Conservation (phyloP, 2,113 vertebrate species). For the Riparia riparia region DNA sequence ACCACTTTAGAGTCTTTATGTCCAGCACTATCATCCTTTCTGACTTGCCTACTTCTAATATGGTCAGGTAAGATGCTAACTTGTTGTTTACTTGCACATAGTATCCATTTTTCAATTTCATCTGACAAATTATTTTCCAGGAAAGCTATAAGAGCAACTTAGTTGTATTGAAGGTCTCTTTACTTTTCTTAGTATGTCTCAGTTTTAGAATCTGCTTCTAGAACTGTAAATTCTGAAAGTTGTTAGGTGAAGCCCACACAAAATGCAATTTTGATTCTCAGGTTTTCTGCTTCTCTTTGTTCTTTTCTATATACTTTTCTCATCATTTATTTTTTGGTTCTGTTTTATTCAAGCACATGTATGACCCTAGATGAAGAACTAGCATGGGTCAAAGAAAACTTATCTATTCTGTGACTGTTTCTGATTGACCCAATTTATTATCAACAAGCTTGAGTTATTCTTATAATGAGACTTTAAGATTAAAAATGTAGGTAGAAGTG, state of each 20-base stretch:
- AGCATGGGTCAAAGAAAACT: not conserved
- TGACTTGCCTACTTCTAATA: not conserved
- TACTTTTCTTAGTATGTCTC: not conserved
- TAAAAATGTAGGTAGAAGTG: not conserved
- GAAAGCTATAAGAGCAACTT: not conserved
- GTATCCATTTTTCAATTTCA: not conserved
- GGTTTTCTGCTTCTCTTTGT: not conserved
- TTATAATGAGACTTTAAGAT: not conserved
- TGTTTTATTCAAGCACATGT: not conserved
- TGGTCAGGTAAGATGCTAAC: not conserved
- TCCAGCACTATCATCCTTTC: not conserved
- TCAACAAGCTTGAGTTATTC: not conserved
- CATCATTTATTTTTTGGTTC: not conserved
- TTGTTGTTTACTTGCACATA: not conserved
- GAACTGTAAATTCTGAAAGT: not conserved
- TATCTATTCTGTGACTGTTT: not conserved
- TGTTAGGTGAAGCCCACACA: not conserved
- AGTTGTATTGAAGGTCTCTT: not conserved
- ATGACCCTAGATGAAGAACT: not conserved
- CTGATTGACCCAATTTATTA: not conserved
- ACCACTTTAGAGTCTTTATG: not conserved
- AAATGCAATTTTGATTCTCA: not conserved
- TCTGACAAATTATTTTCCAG: not conserved
- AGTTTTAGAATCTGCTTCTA: not conserved
- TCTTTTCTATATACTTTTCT: not conserved